These are phyloP conservation scores for Lasioglossum albipes DNA, from an alignment of 1,140 invertebrate species.

Conservation along the genomic window DNA sequence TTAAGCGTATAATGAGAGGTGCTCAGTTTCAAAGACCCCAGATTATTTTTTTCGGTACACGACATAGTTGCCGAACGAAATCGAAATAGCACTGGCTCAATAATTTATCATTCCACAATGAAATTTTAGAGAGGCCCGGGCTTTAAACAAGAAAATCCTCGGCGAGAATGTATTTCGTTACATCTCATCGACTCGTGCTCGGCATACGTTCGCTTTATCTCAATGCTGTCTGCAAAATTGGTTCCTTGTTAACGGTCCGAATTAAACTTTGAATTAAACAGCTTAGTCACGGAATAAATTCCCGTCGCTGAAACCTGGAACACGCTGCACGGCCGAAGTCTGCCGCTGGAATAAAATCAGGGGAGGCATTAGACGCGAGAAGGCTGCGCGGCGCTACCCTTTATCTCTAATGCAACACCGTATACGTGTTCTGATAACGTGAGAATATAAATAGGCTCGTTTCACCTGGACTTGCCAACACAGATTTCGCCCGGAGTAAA, in stretches of 20 bases:
- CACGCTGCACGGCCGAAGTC: not conserved
- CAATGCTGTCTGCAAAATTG: conserved; percentile 18
- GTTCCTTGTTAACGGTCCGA: conserved; percentile 2
- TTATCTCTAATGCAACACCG: not conserved
- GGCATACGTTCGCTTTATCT: conserved; percentile 2
- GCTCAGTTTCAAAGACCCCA: too few relatives aligned
- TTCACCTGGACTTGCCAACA: not conserved
- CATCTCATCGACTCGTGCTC: conserved; percentile 26
- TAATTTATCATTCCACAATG: not conserved
- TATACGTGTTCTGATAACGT: not conserved
- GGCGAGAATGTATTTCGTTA: not conserved
- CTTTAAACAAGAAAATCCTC: not conserved
- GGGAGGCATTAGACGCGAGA: not conserved
- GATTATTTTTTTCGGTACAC: too few relatives aligned
- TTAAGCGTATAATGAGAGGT: too few relatives aligned
- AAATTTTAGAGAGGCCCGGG: not conserved
- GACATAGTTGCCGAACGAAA: not conserved
- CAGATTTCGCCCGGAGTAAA: not conserved
- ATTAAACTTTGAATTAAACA: conserved; percentile 30
- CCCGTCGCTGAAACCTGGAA: not conserved
- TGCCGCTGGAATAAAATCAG: not conserved
- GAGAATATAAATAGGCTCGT: conserved; percentile 14
- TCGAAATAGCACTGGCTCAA: not conserved
- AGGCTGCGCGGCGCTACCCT: not conserved
- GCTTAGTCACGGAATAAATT: conserved; percentile 9